Evolutionary conservation across 2,888 invertebrate species (phyloP).

Genomic region (Gerris lacustris): DNA sequence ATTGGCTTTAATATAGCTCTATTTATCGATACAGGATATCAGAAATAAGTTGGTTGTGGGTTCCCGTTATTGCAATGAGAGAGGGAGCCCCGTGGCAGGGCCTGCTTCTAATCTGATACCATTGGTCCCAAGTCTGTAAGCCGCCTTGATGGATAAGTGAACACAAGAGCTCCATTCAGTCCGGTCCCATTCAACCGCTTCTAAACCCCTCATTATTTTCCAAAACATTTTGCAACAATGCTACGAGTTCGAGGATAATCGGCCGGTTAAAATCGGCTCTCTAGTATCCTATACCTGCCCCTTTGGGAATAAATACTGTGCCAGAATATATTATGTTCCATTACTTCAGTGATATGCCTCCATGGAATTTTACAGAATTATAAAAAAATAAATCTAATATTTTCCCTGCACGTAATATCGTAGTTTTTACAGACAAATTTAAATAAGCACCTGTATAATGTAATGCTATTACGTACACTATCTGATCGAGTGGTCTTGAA

Average conservation of each 20-base stretch:
- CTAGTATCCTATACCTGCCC: too few relatives aligned
- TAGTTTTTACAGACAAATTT: too few relatives aligned
- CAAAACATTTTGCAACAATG: conserved; percentile 1
- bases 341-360: too few relatives aligned
- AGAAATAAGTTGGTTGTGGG: background rate
- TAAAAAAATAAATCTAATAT: too few relatives aligned
- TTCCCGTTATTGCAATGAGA: background rate
- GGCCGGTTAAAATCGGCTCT: too few relatives aligned
- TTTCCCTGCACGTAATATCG: too few relatives aligned
- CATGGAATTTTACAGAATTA: too few relatives aligned
- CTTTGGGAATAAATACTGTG: too few relatives aligned
- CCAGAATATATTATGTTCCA: too few relatives aligned
- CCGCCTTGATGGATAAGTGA: background rate
- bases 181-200: background rate
- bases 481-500: too few relatives aligned
- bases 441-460: too few relatives aligned
- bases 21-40: conserved; percentile 1
- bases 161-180: conserved; percentile 1
- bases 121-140: background rate
- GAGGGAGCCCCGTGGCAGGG: background rate
- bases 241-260: background rate
- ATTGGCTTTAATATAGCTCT: background rate
- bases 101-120: background rate
- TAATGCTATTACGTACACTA: too few relatives aligned
- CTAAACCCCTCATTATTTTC: background rate